Conservation (phyloP, 2,888 invertebrate genomes). For the Pseudococcus jackbeardsleyi region DNA sequence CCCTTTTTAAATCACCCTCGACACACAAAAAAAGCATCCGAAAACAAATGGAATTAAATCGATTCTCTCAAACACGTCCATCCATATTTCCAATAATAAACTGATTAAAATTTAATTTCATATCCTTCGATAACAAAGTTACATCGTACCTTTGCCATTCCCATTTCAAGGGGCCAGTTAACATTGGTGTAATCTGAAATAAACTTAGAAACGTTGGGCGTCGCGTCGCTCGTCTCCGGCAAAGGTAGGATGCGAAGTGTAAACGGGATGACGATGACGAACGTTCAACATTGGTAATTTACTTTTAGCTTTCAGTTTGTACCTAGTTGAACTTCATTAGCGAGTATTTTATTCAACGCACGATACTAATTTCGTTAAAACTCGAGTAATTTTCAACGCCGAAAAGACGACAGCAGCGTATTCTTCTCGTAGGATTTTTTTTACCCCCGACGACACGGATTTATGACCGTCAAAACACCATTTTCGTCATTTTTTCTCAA, state of each 20-base stretch:
- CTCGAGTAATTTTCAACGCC: not conserved
- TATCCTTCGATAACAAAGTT: not conserved
- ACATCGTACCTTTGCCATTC: not conserved
- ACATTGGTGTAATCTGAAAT: not conserved
- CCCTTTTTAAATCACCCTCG: not conserved
- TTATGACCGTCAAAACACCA: not conserved
- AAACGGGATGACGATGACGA: not conserved
- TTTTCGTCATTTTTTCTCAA: not conserved
- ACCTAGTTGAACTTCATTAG: conserved; percentile 45
- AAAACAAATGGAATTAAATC: not conserved
- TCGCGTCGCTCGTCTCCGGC: not conserved
- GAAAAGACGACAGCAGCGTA: not conserved
- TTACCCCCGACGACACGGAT: not conserved
- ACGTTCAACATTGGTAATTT: conserved; percentile 10
- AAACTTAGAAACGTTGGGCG: not conserved
- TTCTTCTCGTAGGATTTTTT: not conserved
- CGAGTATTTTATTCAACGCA: conserved; percentile 44
- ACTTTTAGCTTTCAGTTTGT: not conserved
- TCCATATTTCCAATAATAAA: not conserved
- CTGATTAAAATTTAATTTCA: conserved; percentile 33
- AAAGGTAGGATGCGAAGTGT: not conserved
- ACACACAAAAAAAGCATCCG: not conserved
- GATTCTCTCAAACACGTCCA: not conserved
- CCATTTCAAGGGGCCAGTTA: not conserved
- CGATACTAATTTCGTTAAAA: conserved; percentile 40